These are phyloP conservation scores for Agonopterix arenella DNA, from an alignment of 2,888 invertebrate species.

Conservation along the genomic window DNA sequence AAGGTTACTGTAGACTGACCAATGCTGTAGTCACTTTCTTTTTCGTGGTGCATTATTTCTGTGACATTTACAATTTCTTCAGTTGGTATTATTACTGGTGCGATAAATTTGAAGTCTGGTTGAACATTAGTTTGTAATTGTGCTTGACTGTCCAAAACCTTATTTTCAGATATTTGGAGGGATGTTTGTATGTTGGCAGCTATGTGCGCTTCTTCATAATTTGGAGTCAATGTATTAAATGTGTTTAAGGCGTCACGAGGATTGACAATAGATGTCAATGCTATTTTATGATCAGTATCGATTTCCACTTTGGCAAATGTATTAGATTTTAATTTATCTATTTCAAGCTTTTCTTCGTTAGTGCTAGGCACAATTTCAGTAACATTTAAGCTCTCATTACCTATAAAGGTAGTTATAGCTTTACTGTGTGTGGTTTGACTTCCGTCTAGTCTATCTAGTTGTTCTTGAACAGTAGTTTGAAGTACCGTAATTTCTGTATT, in stretches of 20 bases:
- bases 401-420: conserved; percentile 73
- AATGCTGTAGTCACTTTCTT: conserved; percentile 40
- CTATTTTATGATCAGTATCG: conserved; percentile 68
- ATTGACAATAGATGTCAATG: conserved; percentile 63
- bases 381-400: conserved; percentile 78
- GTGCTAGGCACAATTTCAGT: conserved; percentile 71
- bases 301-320: conserved; percentile 72
- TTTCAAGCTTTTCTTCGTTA: conserved; percentile 64
- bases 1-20: conserved; percentile 24
- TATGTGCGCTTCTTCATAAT: conserved; percentile 49
- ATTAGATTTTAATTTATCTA: conserved; percentile 44
- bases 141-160: conserved; percentile 60
- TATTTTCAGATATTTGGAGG: conserved; percentile 55
- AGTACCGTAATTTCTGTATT: conserved; percentile 56
- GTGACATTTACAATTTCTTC: conserved; percentile 43
- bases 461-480: conserved; percentile 68
- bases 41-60: conserved; percentile 54
- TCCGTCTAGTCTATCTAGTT: conserved; percentile 65
- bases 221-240: conserved; percentile 31
- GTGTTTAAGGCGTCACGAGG: conserved; percentile 42
- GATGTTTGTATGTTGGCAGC: conserved; percentile 40
- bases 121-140: conserved; percentile 27
- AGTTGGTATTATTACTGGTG: conserved; percentile 36
- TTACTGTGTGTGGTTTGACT: conserved; percentile 70
- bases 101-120: conserved; percentile 40